phyloP scores from a whole-genome alignment of 1,140 invertebrate genomes.

The Procambarus virginalis region DNA sequence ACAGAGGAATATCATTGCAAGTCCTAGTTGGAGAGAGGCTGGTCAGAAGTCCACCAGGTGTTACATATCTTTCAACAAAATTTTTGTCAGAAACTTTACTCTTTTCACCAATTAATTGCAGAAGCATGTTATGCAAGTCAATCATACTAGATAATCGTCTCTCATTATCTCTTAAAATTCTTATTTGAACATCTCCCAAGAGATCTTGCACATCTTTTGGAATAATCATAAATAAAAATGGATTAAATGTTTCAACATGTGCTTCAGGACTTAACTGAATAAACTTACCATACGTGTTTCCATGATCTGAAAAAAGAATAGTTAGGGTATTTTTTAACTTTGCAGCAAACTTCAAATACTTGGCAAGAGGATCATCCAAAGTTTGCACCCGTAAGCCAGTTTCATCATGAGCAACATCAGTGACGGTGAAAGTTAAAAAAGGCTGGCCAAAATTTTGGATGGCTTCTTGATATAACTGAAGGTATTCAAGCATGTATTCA shows the following conservation, averaged over 20 bases:
- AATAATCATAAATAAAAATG: slow-evolving; percentile 68
- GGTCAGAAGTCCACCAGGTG: slow-evolving; percentile 71
- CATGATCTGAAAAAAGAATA: slow-evolving; percentile 73
- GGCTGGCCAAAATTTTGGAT: slow-evolving; percentile 58
- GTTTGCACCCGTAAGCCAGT: slow-evolving; percentile 72
- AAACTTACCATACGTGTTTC: slow-evolving; percentile 73
- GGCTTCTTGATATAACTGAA: slow-evolving; percentile 71
- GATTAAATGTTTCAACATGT: slow-evolving; percentile 73
- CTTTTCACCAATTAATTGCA: slow-evolving; percentile 43
- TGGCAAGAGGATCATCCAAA: slow-evolving; percentile 71
- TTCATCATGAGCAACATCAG: slow-evolving; percentile 73
- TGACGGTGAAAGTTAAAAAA: slow-evolving; percentile 71
- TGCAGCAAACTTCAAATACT: slow-evolving; percentile 51
- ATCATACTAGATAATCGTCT: slow-evolving; percentile 43
- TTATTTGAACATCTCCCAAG: slow-evolving; percentile 40
- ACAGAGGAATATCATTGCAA: slow-evolving; percentile 72
- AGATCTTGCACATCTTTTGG: slow-evolving; percentile 47
- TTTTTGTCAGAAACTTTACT: slow-evolving; percentile 20
- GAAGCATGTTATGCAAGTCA: slow-evolving; percentile 56
- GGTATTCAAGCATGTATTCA: slow-evolving; percentile 73
- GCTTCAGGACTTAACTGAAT: slow-evolving; percentile 71
- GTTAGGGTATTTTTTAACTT: slow-evolving; percentile 72
- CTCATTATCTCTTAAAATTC: slow-evolving; percentile 57
- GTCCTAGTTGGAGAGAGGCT: slow-evolving; percentile 70
- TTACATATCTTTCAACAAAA: slow-evolving; percentile 68